These are phyloP conservation scores for Drosophila erecta DNA, from an alignment of 1,140 invertebrate genomes.

Conservation along the genomic window DNA sequence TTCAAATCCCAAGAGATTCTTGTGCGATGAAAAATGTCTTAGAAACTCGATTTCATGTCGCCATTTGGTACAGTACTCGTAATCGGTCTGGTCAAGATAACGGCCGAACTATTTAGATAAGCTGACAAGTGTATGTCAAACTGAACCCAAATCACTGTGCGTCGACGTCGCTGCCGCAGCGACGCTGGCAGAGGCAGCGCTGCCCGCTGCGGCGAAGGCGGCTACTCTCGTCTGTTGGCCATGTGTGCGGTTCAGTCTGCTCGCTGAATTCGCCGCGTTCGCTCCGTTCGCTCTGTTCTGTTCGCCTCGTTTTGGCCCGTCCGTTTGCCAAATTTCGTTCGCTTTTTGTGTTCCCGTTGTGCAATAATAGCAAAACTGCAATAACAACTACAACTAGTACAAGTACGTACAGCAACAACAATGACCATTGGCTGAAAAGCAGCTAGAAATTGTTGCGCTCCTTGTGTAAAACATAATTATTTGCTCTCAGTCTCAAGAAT, in stretches of 20 bases:
- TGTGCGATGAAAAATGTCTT: not conserved
- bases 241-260: slow-evolving; percentile 71
- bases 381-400: slow-evolving; percentile 13
- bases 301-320: slow-evolving; percentile 49
- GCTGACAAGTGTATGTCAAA: slow-evolving; percentile 60
- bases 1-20: not conserved
- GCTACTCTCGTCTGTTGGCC: slow-evolving; percentile 54
- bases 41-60: not conserved
- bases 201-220: not conserved
- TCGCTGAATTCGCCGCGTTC: slow-evolving; percentile 74
- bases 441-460: slow-evolving; percentile 47
- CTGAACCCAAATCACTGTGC: slow-evolving; percentile 56
- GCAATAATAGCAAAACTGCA: slow-evolving; percentile 7
- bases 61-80: slow-evolving; percentile 22
- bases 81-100: slow-evolving; percentile 46
- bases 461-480: slow-evolving; percentile 42
- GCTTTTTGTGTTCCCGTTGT: slow-evolving; percentile 34
- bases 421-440: slow-evolving; percentile 31
- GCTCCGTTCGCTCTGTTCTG: slow-evolving; percentile 34
- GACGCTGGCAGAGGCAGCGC: slow-evolving; percentile 7
- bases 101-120: slow-evolving; percentile 60
- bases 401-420: slow-evolving; percentile 24
- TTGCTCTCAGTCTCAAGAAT: slow-evolving; percentile 20
- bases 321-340: slow-evolving; percentile 37
- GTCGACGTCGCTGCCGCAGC: slow-evolving; percentile 29